Evolutionary conservation across 2,888 invertebrate genomes (phyloP).

Genomic region (Xestoiulus laeticollis): DNA sequence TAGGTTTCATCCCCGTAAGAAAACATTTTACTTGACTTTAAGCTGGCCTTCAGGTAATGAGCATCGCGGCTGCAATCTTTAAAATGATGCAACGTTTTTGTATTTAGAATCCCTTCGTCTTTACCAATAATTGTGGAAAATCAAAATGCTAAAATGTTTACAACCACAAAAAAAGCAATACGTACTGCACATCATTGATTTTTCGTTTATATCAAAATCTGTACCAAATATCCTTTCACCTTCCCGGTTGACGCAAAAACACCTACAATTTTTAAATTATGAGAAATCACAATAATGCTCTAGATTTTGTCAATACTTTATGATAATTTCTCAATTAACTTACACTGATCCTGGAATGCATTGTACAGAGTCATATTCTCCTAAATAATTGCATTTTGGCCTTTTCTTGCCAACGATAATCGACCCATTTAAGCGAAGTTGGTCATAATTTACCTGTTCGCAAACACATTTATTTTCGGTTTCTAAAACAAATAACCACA

Average conservation of each 20-base stretch:
- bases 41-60: not conserved
- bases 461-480: constrained; percentile 4
- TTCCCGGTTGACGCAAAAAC: constrained; percentile 66
- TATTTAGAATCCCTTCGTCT: not conserved
- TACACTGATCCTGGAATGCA: constrained; percentile 52
- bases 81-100: not conserved
- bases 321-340: not conserved
- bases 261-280: no score
- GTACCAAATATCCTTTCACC: constrained; percentile 76
- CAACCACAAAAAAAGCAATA: constrained; percentile 16
- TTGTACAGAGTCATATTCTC: constrained; percentile 45
- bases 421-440: not conserved
- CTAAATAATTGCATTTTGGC: constrained; percentile 46
- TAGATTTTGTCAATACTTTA: not conserved
- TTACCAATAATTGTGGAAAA: not conserved
- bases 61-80: constrained; percentile 51
- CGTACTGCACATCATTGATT: constrained; percentile 69
- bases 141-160: not conserved
- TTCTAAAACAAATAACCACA: not conserved
- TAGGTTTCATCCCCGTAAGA: not conserved
- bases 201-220: constrained; percentile 65
- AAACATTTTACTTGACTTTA: not conserved
- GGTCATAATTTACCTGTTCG: constrained; percentile 42
- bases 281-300: no score
- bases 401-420: constrained; percentile 16